Base-by-base conservation (phyloP, 2,797 vertebrate genomes). In the Sarcophilus harrisii region DNA sequence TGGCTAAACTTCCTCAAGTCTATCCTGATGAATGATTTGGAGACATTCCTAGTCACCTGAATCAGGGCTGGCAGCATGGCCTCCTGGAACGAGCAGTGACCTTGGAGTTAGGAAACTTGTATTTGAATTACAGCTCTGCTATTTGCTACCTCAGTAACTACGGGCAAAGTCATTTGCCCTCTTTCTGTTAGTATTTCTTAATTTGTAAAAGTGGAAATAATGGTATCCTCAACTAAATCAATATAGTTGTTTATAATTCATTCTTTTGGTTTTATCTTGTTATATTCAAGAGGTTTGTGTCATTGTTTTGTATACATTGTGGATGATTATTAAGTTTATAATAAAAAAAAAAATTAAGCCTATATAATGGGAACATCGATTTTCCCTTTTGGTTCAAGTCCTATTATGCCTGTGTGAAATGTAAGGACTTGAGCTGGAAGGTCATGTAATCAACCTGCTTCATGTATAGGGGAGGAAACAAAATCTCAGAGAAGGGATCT, bases 41-140 rank as follows among this genome's bases (percentile, higher is more conserved):
- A 87, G 73, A 87, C 73, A 87, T 87, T 87, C 73, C 73, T 87
- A 87, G 73, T 49, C 73, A 87, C 73, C 73, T 87, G 73, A 87
- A 49, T 87, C 73, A 49, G 73, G 73, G 73, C 73, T 87, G 73
- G 73, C 73, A 87, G 73, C 73, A 87, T 3, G 73, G 73, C 73
- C 66, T 45, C 66, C n/a, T 87, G 73, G 73, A 87, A 87, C 27
- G 38, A 87, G 73, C 73, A 87, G 27, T 87, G 73, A 87, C 73
- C 38, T 87, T 87, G 73, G 73, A 87, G 73, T 87, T 87, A 87
- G 38, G 45, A 87, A 87, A 87, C 38, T 87, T 87, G 38, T 24
- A 24, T 87, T 49, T 45, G 73, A 87, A 87, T 24, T 87, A 4
- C 73, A 87, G 73, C 73, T 87, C 38, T 87, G 21, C 27, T 49